phyloP scores from a whole-genome alignment of 2,113 vertebrate species.

The Chionodraco myersi region DNA sequence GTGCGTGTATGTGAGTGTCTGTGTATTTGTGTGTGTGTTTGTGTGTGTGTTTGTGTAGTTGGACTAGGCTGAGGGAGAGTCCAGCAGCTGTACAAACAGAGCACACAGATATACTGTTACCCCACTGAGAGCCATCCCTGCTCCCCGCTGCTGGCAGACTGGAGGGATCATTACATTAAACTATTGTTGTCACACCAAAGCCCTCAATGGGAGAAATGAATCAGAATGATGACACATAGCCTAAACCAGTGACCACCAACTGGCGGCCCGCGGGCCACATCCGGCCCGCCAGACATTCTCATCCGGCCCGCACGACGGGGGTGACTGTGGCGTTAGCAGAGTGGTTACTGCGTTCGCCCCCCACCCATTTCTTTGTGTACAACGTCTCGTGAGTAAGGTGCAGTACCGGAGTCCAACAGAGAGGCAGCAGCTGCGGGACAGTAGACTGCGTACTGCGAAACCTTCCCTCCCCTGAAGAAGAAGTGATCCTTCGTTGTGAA shows the following conservation, averaged over 20 bases:
- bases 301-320: too few relatives aligned
- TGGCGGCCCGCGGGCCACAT: too few relatives aligned
- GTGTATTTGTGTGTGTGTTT: slow-evolving; percentile 19
- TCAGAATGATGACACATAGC: slow-evolving; percentile 29
- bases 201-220: slow-evolving; percentile 54
- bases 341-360: too few relatives aligned
- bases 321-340: too few relatives aligned
- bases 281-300: too few relatives aligned
- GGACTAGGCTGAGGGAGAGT: slow-evolving; percentile 66
- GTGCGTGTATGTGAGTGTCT: slow-evolving; percentile 12
- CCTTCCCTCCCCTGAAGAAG: too few relatives aligned
- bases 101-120: slow-evolving; percentile 72
- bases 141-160: slow-evolving; percentile 59
- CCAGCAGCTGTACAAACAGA: slow-evolving; percentile 83
- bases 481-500: too few relatives aligned
- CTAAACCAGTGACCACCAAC: not conserved
- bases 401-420: too few relatives aligned
- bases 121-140: slow-evolving; percentile 68
- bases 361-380: too few relatives aligned
- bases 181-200: slow-evolving; percentile 48
- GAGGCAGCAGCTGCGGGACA: too few relatives aligned
- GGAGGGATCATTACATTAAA: slow-evolving; percentile 50
- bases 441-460: too few relatives aligned
- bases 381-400: too few relatives aligned
- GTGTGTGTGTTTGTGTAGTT: slow-evolving; percentile 16